Evolutionary conservation across 2,888 invertebrate species (phyloP).

Genomic region (Sthenelais limicola): DNA sequence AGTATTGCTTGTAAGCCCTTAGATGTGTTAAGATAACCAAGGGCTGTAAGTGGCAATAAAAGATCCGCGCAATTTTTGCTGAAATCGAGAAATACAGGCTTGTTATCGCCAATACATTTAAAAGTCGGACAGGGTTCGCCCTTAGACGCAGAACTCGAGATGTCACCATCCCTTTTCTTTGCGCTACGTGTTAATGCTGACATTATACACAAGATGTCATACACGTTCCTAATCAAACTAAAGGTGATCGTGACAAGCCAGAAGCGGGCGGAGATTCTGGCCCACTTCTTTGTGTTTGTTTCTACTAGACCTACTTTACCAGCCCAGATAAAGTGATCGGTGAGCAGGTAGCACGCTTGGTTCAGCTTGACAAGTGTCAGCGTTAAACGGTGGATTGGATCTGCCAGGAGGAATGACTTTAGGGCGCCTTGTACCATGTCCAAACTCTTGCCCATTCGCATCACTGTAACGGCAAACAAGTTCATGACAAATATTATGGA

Average conservation of each 20-base stretch:
- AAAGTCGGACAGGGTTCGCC: conserved; percentile 73
- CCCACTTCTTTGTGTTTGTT: conserved; percentile 85
- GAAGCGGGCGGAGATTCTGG: conserved; percentile 77
- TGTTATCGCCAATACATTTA: conserved; percentile 56
- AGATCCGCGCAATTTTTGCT: conserved; percentile 90
- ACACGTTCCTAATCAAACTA: conserved; percentile 86
- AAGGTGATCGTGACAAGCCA: conserved; percentile 88
- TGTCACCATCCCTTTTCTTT: not conserved
- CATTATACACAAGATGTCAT: conserved; percentile 76
- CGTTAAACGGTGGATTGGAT: conserved; percentile 80
- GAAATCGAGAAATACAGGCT: conserved; percentile 81
- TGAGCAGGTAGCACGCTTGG: conserved; percentile 84
- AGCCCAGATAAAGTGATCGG: conserved; percentile 91
- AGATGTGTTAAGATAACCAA: conserved; percentile 84
- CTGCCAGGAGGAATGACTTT: conserved; percentile 81
- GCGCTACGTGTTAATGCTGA: conserved; percentile 37
- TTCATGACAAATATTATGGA: too few species aligned
- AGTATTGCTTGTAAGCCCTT: conserved; percentile 85
- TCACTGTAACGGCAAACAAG: too few species aligned
- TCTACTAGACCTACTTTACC: conserved; percentile 74
- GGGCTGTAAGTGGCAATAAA: conserved; percentile 86
- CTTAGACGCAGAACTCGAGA: conserved; percentile 1
- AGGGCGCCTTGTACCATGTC: conserved; percentile 85
- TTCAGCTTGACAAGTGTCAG: conserved; percentile 85
- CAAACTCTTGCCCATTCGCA: conserved; percentile 87